Base-by-base conservation (phyloP, 1,140 invertebrate species). In the Drosophila kohkoa region DNA sequence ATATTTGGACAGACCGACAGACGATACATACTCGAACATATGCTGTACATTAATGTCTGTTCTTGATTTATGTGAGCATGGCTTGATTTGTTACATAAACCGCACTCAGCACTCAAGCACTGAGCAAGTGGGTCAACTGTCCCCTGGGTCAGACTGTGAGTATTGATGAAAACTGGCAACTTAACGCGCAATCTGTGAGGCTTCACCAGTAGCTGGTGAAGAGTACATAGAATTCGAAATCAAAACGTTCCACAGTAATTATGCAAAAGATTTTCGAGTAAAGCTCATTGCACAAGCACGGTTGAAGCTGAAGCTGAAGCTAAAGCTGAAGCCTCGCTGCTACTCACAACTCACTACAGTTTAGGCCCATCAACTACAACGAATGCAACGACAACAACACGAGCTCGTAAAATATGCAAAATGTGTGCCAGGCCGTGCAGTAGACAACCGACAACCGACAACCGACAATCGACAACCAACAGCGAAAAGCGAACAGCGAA, bases 381-480 rank as follows among this genome's bases (percentile, higher is more conserved):
- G 35, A 66, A 16, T n/a, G 60, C 71, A 78, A 82, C 79, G 72
- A 76, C 82, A 88, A 77, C 83, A 77, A 87, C 83, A 87, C 83
- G 83, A 87, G 70, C 83, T 87, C 83, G 87, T 87, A 87, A 87
- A 87, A 88, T 87, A 87, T 87, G 85, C 83, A 80, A 87, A 87
- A 87, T 87, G 83, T 87, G 83, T 88, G 83, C 83, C 83, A 88
- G 78, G 75, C 77, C 75, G 57, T 74, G 75, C 70, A 77, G 67
- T 13, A 30, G 58, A 38, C 72, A 65, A 52, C 41, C 60, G 51
- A 13, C 60, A 58, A 49, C 64, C 43, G 16, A 62, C 35, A 38
- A 10, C 2, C 35, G 35, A 38, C 35, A 38, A 10, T 1, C 35
- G 0, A 38, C 35, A 38, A 2, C 49, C 0, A 11, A 54, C 0